Evolutionary conservation across 2,113 vertebrate genomes (phyloP), one percentile per base, ranked within the genome.

Genomic region (Pelmatolapia mariae): DNA sequence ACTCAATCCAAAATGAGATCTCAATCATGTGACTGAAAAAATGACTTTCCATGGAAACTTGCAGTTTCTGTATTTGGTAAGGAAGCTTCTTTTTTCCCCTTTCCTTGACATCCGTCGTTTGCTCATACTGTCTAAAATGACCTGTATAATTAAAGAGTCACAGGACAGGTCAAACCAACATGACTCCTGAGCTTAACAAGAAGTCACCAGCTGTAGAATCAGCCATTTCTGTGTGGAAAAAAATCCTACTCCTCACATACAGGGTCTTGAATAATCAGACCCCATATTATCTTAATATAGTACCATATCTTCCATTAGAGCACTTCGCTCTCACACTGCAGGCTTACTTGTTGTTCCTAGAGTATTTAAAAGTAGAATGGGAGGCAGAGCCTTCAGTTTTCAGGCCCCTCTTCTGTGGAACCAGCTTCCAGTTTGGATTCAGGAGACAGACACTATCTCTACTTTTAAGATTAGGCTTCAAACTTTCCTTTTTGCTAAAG

Each of bases 1-100:
- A 85, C 31, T 68, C 15, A 15, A 24, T 91, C 84, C 91, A 87
- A 86, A 90, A 81, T 66, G 73, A 90, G 71, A 83, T 8, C 45
- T 82, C 79, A 66, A 80, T 87, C 86, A 76, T 40, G 26, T 53
- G 52, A 88, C 7, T 63, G 56, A 85, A 7, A 22, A n/a, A 80
- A 43, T 33, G 47, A 36, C 4, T 29, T 40, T 26, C 66, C 79
- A 40, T 45, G 13, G 52, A 38, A 29, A 59, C 36, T 7, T 56
- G 7, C 8, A 83, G 15, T n/a, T 53, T 50, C 78, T 45, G 7
- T 8, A n/a, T 6, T n/a, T 33, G 4, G 15, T 83, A 12, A 50
- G 71, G 43, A 50, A 16, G 26, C 26, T 50, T 76, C 16, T 76
- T 47, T 22, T 0, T 7, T 66, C 18, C 57, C 3, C 15, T 47